Base-by-base conservation (phyloP, 2,888 invertebrate genomes). In the Suillia variegata region DNA sequence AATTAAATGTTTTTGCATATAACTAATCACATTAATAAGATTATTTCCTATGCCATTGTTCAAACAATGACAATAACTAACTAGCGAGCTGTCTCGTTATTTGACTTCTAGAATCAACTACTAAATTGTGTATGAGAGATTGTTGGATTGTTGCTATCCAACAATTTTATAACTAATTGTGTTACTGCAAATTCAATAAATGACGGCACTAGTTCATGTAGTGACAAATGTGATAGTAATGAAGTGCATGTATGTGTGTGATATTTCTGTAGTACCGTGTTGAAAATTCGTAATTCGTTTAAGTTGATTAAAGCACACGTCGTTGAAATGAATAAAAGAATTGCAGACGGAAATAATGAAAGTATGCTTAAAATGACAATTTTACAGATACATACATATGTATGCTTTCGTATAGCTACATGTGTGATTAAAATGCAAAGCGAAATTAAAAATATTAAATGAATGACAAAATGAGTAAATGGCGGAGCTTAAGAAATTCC, bases 241-340 rank as follows among this genome's bases (percentile, higher is more conserved):
- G 26, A 5, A 26, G n/a, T 38, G 38, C 13, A n/a, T 10, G 38
- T 38, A n/a, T 38, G 10, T 10, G 38, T 38, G 38, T n/a, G 6
- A 26, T 38, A n/a, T 31, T 4, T n/a, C 6, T n/a, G 38, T 38
- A 38, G n/a, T 38, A 38, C 6, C 38, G 60, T 61, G 60, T 54
- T 49, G 34, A 53, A 61, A 53, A 61, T 61, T 54, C 53, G 56
- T 61, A 61, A 61, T 56, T 61, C 54, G 56, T 54, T 50, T 22
- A 61, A 54, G 53, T 60, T 60, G 49, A 24, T 18, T 49, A 18
- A 24, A 31, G 26, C 55, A 24, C 48, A 26, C 26, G 26, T n/a
- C n/a, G 26, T 26, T 5, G 26, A 38, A 38, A n/a, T 38, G 38
- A 38, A 13, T n/a, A 4, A 38, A 38, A 13, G 38, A 38, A 38